These are phyloP conservation scores for Nephrotoma appendiculata DNA, from an alignment of 2,888 invertebrate species.

Conservation along the genomic window DNA sequence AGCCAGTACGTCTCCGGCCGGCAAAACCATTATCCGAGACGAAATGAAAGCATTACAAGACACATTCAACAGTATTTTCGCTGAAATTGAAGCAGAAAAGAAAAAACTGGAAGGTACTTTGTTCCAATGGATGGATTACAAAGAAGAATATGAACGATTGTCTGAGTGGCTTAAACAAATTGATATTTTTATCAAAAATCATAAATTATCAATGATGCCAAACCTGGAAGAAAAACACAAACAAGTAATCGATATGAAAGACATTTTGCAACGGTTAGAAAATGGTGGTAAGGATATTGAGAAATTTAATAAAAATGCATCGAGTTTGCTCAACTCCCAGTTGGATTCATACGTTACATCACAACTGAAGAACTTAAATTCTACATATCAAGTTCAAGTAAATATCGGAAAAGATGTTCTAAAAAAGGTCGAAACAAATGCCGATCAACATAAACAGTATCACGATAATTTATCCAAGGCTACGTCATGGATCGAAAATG, in stretches of 20 bases:
- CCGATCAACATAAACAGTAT: slow-evolving; percentile 72
- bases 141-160: slow-evolving; percentile 80
- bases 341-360: slow-evolving; percentile 78
- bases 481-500: slow-evolving; percentile 73
- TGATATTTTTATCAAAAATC: slow-evolving; percentile 78
- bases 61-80: slow-evolving; percentile 70
- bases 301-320: slow-evolving; percentile 64
- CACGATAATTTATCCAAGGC: slow-evolving; percentile 61
- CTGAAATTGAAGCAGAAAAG: slow-evolving; percentile 74
- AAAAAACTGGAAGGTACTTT: slow-evolving; percentile 68
- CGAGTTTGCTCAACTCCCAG: slow-evolving; percentile 64
- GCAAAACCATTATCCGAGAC: slow-evolving; percentile 65
- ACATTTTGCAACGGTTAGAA: slow-evolving; percentile 55
- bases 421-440: slow-evolving; percentile 79
- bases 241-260: slow-evolving; percentile 68
- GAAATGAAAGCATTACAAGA: slow-evolving; percentile 76
- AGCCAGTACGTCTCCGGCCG: slow-evolving; percentile 66
- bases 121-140: slow-evolving; percentile 76
- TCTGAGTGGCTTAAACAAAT: slow-evolving; percentile 89
- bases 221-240: slow-evolving; percentile 70
- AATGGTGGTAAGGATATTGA: slow-evolving; percentile 73
- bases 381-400: slow-evolving; percentile 75
- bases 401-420: slow-evolving; percentile 80
- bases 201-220: slow-evolving; percentile 68
- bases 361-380: slow-evolving; percentile 72